Conservation (phyloP, 2,797 vertebrate species). For the Mastacembelus armatus region DNA sequence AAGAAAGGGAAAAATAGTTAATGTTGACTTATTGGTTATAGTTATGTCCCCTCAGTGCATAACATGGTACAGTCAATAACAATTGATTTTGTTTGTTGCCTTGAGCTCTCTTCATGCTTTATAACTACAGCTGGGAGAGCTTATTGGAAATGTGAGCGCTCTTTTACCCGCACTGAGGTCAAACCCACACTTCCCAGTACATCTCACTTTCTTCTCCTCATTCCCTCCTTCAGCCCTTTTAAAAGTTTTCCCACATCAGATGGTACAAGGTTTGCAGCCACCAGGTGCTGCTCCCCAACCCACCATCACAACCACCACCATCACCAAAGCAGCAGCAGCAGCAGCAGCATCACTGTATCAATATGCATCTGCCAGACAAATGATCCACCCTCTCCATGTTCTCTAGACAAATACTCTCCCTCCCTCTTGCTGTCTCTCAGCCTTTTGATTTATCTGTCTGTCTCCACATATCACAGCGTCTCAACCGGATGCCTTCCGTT, state of each 20-base stretch:
- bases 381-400: slow-evolving; percentile 82
- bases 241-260: slow-evolving; percentile 66
- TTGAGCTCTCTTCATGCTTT: slow-evolving; percentile 54
- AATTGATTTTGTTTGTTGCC: slow-evolving; percentile 67
- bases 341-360: slow-evolving; percentile 68
- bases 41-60: slow-evolving; percentile 45
- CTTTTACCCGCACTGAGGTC: slow-evolving; percentile 65
- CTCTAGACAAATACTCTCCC: slow-evolving; percentile 79
- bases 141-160: slow-evolving; percentile 41
- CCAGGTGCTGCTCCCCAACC: slow-evolving; percentile 63
- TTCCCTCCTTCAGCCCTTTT: slow-evolving; percentile 61
- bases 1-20: slow-evolving; percentile 40
- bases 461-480: slow-evolving; percentile 59
- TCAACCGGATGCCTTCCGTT: slow-evolving; percentile 79
- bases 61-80: slow-evolving; percentile 60
- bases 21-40: slow-evolving; percentile 48
- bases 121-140: slow-evolving; percentile 53
- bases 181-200: slow-evolving; percentile 57
- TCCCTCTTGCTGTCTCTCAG: slow-evolving; percentile 75
- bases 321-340: slow-evolving; percentile 17
- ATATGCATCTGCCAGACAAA: slow-evolving; percentile 82
- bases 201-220: slow-evolving; percentile 62
- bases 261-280: slow-evolving; percentile 60
- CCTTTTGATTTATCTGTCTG: slow-evolving; percentile 74
- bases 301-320: slow-evolving; percentile 41